Percentiles rank a stretch among this genome's conserved stretches.
phyloP scores from a whole-genome alignment of 2,113 vertebrate species.

The Eptatretus burgeri region DNA sequence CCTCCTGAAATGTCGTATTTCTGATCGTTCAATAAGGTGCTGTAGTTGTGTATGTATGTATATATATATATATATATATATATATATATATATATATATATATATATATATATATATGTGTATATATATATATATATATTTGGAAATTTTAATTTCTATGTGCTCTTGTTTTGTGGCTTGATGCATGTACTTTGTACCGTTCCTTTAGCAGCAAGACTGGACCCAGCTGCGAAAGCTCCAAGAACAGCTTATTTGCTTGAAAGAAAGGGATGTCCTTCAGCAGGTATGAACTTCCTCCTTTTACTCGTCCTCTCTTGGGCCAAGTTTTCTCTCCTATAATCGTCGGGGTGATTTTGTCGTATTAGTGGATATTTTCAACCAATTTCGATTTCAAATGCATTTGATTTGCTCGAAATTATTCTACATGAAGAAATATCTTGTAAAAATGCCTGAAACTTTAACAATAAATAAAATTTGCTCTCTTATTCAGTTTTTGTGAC shows the following conservation, averaged over 20 bases:
- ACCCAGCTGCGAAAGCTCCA: slow-evolving; percentile 88
- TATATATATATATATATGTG: too few species aligned
- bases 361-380: neutral
- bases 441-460: neutral
- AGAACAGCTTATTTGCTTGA: slow-evolving; percentile 70
- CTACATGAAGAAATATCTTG: neutral
- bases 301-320: neutral
- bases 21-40: too few species aligned
- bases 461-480: neutral
- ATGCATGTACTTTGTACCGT: neutral
- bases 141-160: too few species aligned
- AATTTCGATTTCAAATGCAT: neutral
- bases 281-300: slow-evolving; percentile 33
- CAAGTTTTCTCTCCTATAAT: neutral
- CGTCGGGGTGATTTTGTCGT: neutral
- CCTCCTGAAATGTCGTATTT: too few species aligned
- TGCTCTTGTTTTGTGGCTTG: too few species aligned
- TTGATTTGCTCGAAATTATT: neutral
- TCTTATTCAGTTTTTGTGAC: neutral
- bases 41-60: too few species aligned
- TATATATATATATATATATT: too few species aligned
- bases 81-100: too few species aligned
- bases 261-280: slow-evolving; percentile 71
- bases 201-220: slow-evolving; percentile 42
- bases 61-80: too few species aligned